Conservation (phyloP, 2,888 invertebrate genomes). For the Xylota segnis region DNA sequence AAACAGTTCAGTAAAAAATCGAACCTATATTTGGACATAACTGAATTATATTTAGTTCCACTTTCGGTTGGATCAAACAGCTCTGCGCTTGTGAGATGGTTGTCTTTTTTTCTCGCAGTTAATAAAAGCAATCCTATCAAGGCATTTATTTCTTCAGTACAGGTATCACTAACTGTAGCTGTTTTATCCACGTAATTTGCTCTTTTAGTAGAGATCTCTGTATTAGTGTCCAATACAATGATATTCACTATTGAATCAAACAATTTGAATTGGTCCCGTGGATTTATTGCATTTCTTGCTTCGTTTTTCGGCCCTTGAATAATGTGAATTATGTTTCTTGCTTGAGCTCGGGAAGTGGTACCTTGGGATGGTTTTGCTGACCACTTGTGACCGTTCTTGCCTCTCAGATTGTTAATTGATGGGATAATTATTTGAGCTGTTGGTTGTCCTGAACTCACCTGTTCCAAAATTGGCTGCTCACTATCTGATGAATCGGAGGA, state of each 20-base stretch:
- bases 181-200: not conserved
- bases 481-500: not conserved
- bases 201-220: too few species aligned
- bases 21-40: slow-evolving; percentile 17
- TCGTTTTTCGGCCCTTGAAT: slow-evolving; percentile 3
- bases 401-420: slow-evolving; percentile 1
- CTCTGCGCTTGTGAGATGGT: slow-evolving; percentile 15
- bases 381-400: slow-evolving; percentile 9
- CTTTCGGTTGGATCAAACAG: too few species aligned
- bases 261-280: not conserved
- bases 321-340: slow-evolving; percentile 6
- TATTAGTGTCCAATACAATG: slow-evolving; percentile 7
- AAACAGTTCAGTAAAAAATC: slow-evolving; percentile 21
- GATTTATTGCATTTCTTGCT: not conserved
- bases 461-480: not conserved
- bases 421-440: not conserved
- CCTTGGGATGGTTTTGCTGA: slow-evolving; percentile 1
- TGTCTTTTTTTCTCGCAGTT: slow-evolving; percentile 8
- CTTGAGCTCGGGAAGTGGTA: slow-evolving; percentile 1
- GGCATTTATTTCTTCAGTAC: slow-evolving; percentile 9
- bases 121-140: slow-evolving; percentile 15
- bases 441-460: slow-evolving; percentile 5
- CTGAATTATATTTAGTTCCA: too few species aligned
- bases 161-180: slow-evolving; percentile 10
- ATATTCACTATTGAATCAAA: not conserved